Base-by-base conservation (phyloP, 2,113 vertebrate species). In the Cygnus buccinator region DNA sequence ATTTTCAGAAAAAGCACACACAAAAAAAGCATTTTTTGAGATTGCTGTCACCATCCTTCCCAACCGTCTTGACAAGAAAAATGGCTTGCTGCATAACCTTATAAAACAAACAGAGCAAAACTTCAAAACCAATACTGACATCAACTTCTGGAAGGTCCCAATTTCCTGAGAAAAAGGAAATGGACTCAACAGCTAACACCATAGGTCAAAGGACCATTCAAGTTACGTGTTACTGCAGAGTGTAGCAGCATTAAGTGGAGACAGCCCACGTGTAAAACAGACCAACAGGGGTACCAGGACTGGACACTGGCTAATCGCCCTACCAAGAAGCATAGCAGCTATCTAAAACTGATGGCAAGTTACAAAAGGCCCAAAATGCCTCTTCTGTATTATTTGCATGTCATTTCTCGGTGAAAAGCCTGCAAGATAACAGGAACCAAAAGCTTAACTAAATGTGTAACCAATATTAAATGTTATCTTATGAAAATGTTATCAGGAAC, bases 191-290 rank as follows among this genome's bases (percentile, higher is more conserved):
- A 67, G 25, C 33, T 76, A 62, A 50, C 14, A 13, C 16, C 19
- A 57, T 39, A 33, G 35, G 82, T 76, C 50, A 44, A 18, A 73
- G 16, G 23, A 43, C 31, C 2, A 0, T 62, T 62, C 31, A 26
- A 31, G 10, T 39, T 50, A 57, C 5, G 4, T 16, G 39, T 61
- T 26, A 55, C 29, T 28, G 20, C 76, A 57, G 48, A 33, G 15
- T 0, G 3, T 8, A 33, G 25, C 4, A 62, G 62, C 41, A 23
- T 67, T 33, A 59, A 3, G 9, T 1, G 1, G 39, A 78, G 46
- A 61, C 26, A 31, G 37, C 21, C 43, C 37, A 79, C 16, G 0
- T 0, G 5, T 28, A 13, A 25, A 35, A 63, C 18, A 65, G 33
- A 78, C 25, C 43, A 89, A 5, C 31, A 28, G 39, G 25, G 80